Evolutionary conservation across 1,140 invertebrate genomes (phyloP).

Genomic region (Homarus americanus): DNA sequence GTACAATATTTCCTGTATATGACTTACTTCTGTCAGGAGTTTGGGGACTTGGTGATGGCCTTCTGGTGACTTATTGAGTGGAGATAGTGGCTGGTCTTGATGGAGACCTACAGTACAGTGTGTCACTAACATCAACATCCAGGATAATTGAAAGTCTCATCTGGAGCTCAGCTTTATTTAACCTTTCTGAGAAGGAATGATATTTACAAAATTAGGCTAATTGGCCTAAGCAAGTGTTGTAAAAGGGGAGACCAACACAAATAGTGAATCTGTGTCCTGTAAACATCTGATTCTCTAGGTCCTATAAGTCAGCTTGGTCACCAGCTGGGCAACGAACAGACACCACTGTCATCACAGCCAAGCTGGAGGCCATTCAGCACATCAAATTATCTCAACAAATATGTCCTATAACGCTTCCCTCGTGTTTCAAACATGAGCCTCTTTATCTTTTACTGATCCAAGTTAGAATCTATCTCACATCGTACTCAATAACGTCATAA

Average conservation of each 20-base stretch:
- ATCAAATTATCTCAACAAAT: slow-evolving; percentile 16
- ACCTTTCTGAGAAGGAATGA: slow-evolving; percentile 73
- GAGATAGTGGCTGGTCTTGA: too few species aligned
- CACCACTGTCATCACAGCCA: slow-evolving; percentile 40
- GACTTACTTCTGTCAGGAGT: too few species aligned
- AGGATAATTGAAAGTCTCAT: slow-evolving; percentile 26
- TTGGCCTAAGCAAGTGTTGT: slow-evolving; percentile 70
- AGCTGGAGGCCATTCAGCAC: slow-evolving; percentile 39
- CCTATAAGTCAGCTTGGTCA: slow-evolving; percentile 38
- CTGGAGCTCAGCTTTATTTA: slow-evolving; percentile 71
- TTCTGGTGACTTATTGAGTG: too few species aligned
- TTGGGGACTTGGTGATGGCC: too few species aligned
- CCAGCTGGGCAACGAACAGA: slow-evolving; percentile 27
- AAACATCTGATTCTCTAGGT: slow-evolving; percentile 50
- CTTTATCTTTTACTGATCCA: slow-evolving; percentile 22
- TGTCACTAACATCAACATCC: too few species aligned
- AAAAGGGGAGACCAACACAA: slow-evolving; percentile 72
- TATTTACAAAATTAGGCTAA: slow-evolving; percentile 72
- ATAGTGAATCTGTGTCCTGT: slow-evolving; percentile 61
- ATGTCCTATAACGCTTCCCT: slow-evolving; percentile 30
- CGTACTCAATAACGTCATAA: slow-evolving; percentile 35
- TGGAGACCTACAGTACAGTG: too few species aligned
- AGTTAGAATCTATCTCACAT: slow-evolving; percentile 26
- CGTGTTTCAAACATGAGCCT: slow-evolving; percentile 59
- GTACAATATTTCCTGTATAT: too few species aligned